Base-by-base conservation (phyloP, 2,888 invertebrate genomes). In the Drymonia ruficornis region DNA sequence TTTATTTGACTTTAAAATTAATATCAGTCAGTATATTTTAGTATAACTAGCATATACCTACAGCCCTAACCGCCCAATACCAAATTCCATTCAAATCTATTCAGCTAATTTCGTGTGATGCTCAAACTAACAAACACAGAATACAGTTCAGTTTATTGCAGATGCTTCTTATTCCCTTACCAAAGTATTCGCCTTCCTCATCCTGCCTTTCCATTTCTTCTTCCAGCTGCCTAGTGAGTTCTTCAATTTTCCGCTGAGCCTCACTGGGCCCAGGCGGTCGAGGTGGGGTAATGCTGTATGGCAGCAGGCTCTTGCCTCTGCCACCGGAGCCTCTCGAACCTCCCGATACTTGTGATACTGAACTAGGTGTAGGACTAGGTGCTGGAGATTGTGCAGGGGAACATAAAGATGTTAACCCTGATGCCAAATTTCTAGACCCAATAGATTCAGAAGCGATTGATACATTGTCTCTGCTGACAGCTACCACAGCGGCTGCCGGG, bases 121-220 rank as follows among this genome's bases (percentile, higher is more conserved):
- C 23, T 7, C 23, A 23, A 0, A 0, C 23, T 6, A 2, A 23
- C 23, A 6, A 23, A 23, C 23, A 23, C 7, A 23, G 4, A 23
- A 23, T 23, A 23, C n/a, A n/a, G n/a, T 23, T n/a, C n/a, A n/a
- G n/a, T n/a, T n/a, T n/a, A n/a, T n/a, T n/a, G n/a, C n/a, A n/a
- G n/a, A n/a, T n/a, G 4, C 7, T 7, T 23, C 31, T 31, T 3
- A 31, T 31, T 31, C 1, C 11, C 93, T 93, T 91, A 98, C 99
- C 99, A 93, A 98, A 99, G 88, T 98, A 99, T 93, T 99, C 99
- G 70, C 98, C 98, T 84, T 98, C 97, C 73, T 98, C 98, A 87
- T 98, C 98, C 76, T 97, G 97, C 74, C 97, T 96, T 84, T 99
- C 99, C 96, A 99, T 97, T 93, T 98, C 98, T 83, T 98, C 98